Conservation (phyloP, 2,888 invertebrate genomes). For the Zonitis immaculata region DNA sequence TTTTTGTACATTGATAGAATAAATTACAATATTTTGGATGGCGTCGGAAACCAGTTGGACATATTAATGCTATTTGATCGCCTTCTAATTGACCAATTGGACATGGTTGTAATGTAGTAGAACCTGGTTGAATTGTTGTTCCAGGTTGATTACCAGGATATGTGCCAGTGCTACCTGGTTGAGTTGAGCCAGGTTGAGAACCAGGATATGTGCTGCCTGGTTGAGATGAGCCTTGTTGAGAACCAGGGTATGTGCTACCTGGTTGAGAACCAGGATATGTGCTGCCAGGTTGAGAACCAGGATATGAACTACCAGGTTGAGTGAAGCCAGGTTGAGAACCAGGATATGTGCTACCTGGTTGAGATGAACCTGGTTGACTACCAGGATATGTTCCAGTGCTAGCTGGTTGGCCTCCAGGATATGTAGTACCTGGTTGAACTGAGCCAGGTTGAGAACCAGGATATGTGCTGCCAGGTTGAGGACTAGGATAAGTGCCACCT, state of each 20-base stretch:
- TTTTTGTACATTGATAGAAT: constrained; percentile 77
- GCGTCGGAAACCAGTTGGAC: constrained; percentile 76
- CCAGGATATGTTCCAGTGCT: constrained; percentile 13
- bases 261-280: not conserved
- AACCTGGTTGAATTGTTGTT: no score
- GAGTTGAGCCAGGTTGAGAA: constrained; percentile 13
- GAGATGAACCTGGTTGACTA: constrained; percentile 15
- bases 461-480: constrained; percentile 7
- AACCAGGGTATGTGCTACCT: constrained; percentile 6
- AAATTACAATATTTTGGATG: constrained; percentile 79
- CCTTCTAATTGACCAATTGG: constrained; percentile 59
- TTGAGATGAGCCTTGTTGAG: no score
- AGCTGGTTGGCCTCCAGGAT: not conserved
- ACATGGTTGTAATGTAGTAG: constrained; percentile 39
- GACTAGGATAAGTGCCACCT: constrained; percentile 6
- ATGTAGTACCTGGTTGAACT: not conserved
- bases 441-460: not conserved
- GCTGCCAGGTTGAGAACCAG: constrained; percentile 10
- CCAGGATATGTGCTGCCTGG: not conserved
- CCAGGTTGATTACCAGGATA: constrained; percentile 14
- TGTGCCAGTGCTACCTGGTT: constrained; percentile 13
- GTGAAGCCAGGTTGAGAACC: no score
- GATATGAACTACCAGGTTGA: constrained; percentile 1
- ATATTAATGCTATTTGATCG: constrained; percentile 68
- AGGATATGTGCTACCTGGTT: constrained; percentile 15